Base-by-base conservation (phyloP, 2,113 vertebrate species). In the Patagioenas fasciata region DNA sequence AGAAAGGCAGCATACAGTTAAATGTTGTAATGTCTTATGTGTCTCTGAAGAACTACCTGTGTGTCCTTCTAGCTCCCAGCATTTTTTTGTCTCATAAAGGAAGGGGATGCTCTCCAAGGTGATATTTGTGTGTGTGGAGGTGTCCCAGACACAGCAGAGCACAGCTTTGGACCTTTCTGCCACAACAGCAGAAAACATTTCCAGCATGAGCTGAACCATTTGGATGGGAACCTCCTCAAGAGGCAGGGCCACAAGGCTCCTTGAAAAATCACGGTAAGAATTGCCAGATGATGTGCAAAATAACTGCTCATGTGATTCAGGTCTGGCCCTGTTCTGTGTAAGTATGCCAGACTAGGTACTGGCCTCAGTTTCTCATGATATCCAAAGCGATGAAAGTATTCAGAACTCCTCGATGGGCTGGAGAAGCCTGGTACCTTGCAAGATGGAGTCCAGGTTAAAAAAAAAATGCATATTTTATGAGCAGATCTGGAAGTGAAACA, bases 401-500 rank as follows among this genome's bases (percentile, higher is more conserved):
- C 40, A 73, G 70, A 86, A 57, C 40, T 77, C 21, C 58, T 87
- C 0, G 0, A 51, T 26, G 61, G 72, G 44, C n/a, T 84, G 36
- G 50, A 92, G 65, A 87, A 79, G 40, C 8, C 44, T 47, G 50
- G 44, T n/a, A 48, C 26, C 47, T 61, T 65, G 50, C 73, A 89
- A 72, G 36, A 93, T 69, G 40, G 77, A 75, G 88, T 50, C 65
- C 86, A 91, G 69, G 83, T 61, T 95, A 44, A 85, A 88, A 95
- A 88, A 95, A 51, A 51, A 23, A 9, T 1, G 6, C 0, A 0
- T 73, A 91, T 81, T 93, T 95, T 91, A 94, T 61, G 78, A 88
- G 82, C 67, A 80, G 65, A 32, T 93, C 85, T 96, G 72, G 69
- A 86, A 96, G 40, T 11, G 64, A 88, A 94, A 82, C 62, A 88